Evolutionary conservation across 2,888 invertebrate species (phyloP), one percentile per base, ranked within the genome.

Genomic region (Melitaea athalia): DNA sequence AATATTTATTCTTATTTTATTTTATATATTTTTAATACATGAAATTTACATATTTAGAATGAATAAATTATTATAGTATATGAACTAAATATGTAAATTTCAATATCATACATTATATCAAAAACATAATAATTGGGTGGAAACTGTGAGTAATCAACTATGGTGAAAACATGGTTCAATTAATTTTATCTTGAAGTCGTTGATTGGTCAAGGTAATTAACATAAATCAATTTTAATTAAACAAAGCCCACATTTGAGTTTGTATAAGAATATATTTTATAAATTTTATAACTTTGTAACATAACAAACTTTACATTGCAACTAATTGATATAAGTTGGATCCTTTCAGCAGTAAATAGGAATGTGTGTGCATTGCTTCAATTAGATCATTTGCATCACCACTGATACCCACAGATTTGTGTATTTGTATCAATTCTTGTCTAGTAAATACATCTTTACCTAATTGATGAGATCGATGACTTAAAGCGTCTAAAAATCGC

Each of bases 311-410:
- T 83, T 83, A 91, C 69, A 89, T 76, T 49, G 87, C 83, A 74
- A 92, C 83, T 57, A 93, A 79, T 87, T 96, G 95, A 80, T 96
- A 97, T 63, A 95, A 90, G 80, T 95, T 94, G 15, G 94, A 94
- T 0, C 95, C 96, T 86, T 97, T 97, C 80, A 97, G 95, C 73
- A 99, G 90, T 73, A 99, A 91, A 88, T 95, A 96, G 11, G 98
- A 98, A 84, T 97, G 97, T 77, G 95, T 93, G 84, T 99, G 98
- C 76, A 98, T 93, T 47, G 95, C 94, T 74, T 95, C 94, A 63
- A 99, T 93, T 60, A 98, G 93, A 73, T 94, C 94, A 60, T 93
- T 93, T 73, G 97, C 94, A 79, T 96, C 95, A 0, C 94, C 92
- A 0, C 94, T 83, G 52, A 98, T 93, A 3, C 95, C 95, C 0